phyloP scores from a whole-genome alignment of 1,140 invertebrate species.

The Tetramorium alpestre region DNA sequence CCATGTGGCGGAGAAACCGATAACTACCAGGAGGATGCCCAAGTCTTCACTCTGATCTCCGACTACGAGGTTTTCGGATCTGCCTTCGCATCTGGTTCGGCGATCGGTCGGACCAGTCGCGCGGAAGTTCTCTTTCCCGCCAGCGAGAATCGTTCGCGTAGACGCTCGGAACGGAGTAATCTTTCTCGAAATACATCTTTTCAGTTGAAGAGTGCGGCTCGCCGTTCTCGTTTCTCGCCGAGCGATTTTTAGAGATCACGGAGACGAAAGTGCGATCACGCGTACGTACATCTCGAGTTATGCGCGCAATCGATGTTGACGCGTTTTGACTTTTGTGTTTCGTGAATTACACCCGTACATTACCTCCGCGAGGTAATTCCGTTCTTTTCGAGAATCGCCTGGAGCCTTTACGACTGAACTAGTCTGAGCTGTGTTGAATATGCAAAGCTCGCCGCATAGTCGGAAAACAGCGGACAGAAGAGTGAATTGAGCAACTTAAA shows the following conservation, averaged over 20 bases:
- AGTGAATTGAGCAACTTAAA: slow-evolving; percentile 37
- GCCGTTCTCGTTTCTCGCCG: background rate
- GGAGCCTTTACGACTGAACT: background rate
- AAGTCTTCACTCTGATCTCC: slow-evolving; percentile 81
- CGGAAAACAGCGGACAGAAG: background rate
- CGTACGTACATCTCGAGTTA: background rate
- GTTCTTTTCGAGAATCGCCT: background rate
- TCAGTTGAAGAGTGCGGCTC: background rate
- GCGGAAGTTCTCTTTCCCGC: background rate
- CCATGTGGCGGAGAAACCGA: slow-evolving; percentile 74
- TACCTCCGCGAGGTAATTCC: background rate
- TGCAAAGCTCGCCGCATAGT: background rate
- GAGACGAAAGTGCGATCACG: background rate
- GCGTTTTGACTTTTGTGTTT: background rate
- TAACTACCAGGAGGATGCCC: slow-evolving; percentile 61
- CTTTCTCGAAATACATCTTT: background rate
- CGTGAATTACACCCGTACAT: background rate
- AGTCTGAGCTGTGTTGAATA: background rate
- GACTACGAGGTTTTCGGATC: slow-evolving; percentile 79
- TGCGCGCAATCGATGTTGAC: background rate
- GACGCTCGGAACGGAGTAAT: background rate
- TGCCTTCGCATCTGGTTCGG: slow-evolving; percentile 44
- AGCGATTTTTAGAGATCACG: background rate
- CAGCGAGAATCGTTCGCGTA: background rate
- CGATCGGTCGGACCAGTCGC: background rate